These are phyloP conservation scores for Globicephala melas DNA, from an alignment of 2,113 vertebrate species.

Conservation along the genomic window DNA sequence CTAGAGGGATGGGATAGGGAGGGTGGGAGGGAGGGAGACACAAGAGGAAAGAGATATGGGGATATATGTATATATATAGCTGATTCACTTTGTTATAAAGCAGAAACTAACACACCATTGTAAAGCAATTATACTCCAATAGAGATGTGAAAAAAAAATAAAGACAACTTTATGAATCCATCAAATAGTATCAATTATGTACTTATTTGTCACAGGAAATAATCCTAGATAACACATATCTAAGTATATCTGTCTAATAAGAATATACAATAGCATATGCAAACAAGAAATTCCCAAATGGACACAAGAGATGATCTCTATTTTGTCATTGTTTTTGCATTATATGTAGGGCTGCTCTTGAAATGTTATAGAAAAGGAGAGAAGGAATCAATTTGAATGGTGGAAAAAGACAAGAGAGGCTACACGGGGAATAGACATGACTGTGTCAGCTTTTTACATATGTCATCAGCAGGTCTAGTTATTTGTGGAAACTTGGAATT, in stretches of 20 bases:
- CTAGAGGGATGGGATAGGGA: no score
- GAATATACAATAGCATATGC: background rate
- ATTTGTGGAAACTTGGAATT: background rate
- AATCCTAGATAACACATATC: background rate
- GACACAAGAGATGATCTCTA: background rate
- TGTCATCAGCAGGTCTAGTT: background rate
- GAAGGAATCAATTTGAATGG: background rate
- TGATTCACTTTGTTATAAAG: no score
- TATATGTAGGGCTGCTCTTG: background rate
- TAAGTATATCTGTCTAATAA: background rate
- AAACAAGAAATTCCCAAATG: background rate
- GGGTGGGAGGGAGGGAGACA: no score
- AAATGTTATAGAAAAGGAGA: background rate
- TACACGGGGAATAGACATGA: background rate
- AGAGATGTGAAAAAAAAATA: background rate
- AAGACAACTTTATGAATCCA: background rate
- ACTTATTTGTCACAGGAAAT: background rate
- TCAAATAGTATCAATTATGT: background rate
- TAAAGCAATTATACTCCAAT: no score
- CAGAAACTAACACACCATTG: no score
- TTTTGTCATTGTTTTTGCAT: background rate
- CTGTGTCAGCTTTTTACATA: background rate
- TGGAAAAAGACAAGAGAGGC: background rate
- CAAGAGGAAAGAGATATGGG: no score
- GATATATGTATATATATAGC: no score